Evolutionary conservation across 2,113 vertebrate genomes (phyloP), one percentile per base, ranked within the genome.

Genomic region (Glaucomys volans): DNA sequence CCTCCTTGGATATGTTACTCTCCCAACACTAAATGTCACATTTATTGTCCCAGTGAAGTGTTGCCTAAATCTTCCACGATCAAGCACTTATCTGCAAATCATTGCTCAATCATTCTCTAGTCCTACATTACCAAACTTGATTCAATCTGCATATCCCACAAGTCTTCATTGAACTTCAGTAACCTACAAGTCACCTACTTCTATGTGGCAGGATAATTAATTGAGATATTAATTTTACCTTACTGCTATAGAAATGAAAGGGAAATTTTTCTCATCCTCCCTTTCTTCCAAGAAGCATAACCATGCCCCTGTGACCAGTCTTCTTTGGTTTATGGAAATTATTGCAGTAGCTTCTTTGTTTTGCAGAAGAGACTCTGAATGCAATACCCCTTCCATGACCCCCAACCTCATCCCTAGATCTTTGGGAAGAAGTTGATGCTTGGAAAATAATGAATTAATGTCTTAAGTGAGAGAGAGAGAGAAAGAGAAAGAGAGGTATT

Each of bases 181-280:
- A 95, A 96, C 95, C 94, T 97, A 96, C 87, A 95, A 95, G 96
- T 97, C 94, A 95, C 92, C 87, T 95, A 96, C 83, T 87, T 96
- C 79, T 93, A 37, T 95, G 30, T 87, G 71, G 87, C 95, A 95
- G 84, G 67, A 96, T 97, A 90, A 97, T 97, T 97, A 90, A 97
- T 52, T 93, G 94, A 97, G 80, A 97, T 92, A 95, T 85, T 93
- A 95, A 97, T 95, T 96, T 95, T 94, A 95, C 87, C 62, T 93
- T 93, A 35, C 75, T 95, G 84, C 92, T 84, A 16, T 81, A 91
- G 94, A 26, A 83, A 95, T 72, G 82, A 87, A 95, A 95, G 57
- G 69, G 44, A 93, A 94, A 54, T 44, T 97, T 95, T 81, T 40
- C n/a, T 96, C 40, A 47, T 69, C 54, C 18, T 66, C 85, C 47